A percentile compares a stretch with the other conserved stretches of the same genome.
phyloP scores from a whole-genome alignment of 2,113 vertebrate species.

The Callocephalon fimbriatum region DNA sequence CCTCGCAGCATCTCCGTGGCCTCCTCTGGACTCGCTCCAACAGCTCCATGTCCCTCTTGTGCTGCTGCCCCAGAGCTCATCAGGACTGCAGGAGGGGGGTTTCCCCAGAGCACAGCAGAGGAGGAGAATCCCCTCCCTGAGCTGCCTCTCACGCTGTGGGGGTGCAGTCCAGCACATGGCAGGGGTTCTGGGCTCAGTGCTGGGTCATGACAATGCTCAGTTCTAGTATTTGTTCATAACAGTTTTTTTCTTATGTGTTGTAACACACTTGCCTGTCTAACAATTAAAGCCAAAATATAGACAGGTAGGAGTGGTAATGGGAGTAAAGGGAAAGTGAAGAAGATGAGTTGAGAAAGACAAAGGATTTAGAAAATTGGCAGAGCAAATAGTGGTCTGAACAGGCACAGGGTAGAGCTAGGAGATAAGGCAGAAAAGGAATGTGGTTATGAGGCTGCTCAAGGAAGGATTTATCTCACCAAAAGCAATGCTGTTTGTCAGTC shows the following conservation, averaged over 20 bases:
- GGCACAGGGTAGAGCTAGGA: not conserved
- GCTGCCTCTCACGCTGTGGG: not conserved
- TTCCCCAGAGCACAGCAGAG: not conserved
- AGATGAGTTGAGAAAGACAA: not conserved
- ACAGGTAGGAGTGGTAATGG: not conserved
- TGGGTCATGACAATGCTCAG: not conserved
- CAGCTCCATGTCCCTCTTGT: too few relatives aligned
- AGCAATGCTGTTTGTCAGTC: not conserved
- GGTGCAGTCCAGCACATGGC: not conserved
- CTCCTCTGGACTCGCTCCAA: too few relatives aligned
- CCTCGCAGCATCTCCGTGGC: too few relatives aligned
- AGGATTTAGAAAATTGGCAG: not conserved
- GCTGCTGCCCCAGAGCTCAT: too few relatives aligned
- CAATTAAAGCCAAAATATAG: not conserved
- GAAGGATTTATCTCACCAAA: constrained; percentile 34
- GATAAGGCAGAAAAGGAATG: not conserved
- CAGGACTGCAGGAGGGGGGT: not conserved
- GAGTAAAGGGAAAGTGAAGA: not conserved
- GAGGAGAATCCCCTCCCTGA: not conserved
- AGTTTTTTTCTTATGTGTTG: not conserved
- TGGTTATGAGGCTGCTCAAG: not conserved
- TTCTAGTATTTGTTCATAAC: not conserved
- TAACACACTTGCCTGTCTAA: not conserved
- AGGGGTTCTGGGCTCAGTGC: not conserved
- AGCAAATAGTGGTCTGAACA: not conserved